A percentile compares a stretch with the other conserved stretches of the same genome.
phyloP scores from a whole-genome alignment of 2,888 invertebrate genomes.

The Isotomurus palustris region DNA sequence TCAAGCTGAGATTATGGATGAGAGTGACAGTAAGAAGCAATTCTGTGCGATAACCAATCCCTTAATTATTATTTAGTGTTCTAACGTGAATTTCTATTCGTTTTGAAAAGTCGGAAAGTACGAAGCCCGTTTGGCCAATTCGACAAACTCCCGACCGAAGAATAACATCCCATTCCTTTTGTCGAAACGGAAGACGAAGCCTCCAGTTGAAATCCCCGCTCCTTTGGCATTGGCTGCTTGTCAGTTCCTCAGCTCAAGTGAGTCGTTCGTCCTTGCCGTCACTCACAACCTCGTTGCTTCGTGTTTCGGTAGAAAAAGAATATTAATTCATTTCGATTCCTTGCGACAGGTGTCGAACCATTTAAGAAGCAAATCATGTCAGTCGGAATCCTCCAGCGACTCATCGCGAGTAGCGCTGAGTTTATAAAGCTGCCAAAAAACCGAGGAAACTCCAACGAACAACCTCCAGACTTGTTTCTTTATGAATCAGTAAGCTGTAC shows the following conservation, averaged over 20 bases:
- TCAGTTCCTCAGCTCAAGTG: slow-evolving; percentile 90
- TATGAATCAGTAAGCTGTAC: slow-evolving; percentile 28
- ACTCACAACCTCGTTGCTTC: no score
- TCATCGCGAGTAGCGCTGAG: slow-evolving; percentile 84
- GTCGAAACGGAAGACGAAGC: slow-evolving; percentile 59
- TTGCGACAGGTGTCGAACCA: slow-evolving; percentile 83
- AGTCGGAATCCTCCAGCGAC: slow-evolving; percentile 79
- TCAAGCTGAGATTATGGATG: slow-evolving; percentile 28
- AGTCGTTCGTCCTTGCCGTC: no score
- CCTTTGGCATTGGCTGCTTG: slow-evolving; percentile 89
- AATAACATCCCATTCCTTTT: slow-evolving; percentile 25
- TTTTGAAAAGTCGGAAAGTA: slow-evolving; percentile 73
- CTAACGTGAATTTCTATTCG: no score
- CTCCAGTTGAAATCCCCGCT: slow-evolving; percentile 79
- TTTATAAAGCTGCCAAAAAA: slow-evolving; percentile 63
- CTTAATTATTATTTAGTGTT: no score
- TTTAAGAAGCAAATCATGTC: slow-evolving; percentile 80
- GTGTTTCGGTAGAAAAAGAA: no score
- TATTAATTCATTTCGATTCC: no score
- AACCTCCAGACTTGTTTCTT: slow-evolving; percentile 19
- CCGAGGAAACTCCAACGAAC: slow-evolving; percentile 26
- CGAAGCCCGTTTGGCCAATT: slow-evolving; percentile 53
- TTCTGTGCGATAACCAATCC: neutral
- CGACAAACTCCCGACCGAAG: slow-evolving; percentile 52
- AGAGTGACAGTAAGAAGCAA: slow-evolving; percentile 23